Conservation (phyloP, 30 jellyfish, hydroid and myxozoan genomes). For the Chrysaora quinquecirrha region DNA sequence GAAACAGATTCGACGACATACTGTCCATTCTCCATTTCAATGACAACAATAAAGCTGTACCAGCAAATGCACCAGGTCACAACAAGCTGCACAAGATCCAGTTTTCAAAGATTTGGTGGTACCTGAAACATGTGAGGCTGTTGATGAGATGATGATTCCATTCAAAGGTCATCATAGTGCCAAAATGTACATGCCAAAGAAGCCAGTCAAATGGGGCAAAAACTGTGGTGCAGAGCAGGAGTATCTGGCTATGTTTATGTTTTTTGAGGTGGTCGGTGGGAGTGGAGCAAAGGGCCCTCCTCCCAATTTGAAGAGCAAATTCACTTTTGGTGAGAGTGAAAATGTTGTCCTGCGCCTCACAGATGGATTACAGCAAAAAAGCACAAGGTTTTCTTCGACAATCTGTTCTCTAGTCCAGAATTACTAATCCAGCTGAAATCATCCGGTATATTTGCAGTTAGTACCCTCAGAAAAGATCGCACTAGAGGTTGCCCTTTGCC, state of each 20-base stretch:
- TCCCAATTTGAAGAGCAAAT: slow-evolving; percentile 34
- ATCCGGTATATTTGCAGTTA: slow-evolving; percentile 33
- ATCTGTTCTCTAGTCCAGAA: slow-evolving; percentile 63
- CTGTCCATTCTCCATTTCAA: slow-evolving; percentile 23
- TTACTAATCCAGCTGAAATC: slow-evolving; percentile 31
- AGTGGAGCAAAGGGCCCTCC: slow-evolving; percentile 18
- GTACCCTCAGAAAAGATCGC: slow-evolving; percentile 53
- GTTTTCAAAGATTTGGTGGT: slow-evolving; percentile 44
- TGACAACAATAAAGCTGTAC: slow-evolving; percentile 27
- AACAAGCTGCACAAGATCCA: slow-evolving; percentile 38
- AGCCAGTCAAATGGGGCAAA: slow-evolving; percentile 76
- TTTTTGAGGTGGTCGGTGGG: slow-evolving; percentile 48
- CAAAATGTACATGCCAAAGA: slow-evolving; percentile 65
- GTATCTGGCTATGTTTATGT: slow-evolving; percentile 52
- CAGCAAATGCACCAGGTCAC: slow-evolving; percentile 14
- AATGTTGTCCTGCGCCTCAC: slow-evolving; percentile 49
- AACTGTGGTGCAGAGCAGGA: slow-evolving; percentile 61
- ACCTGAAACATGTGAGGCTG: slow-evolving; percentile 43
- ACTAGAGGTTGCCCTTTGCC: slow-evolving; percentile 28
- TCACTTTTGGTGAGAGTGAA: slow-evolving; percentile 47
- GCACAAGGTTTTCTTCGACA: slow-evolving; percentile 45
- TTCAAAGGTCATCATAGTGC: slow-evolving; percentile 72
- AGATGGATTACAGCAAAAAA: slow-evolving; percentile 10
- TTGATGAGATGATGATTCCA: slow-evolving; percentile 76
- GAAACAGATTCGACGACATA: slow-evolving; percentile 62